Evolutionary conservation across 1,140 invertebrate genomes (phyloP), one percentile per base, ranked within the genome.

Genomic region (Drosophila persimilis): DNA sequence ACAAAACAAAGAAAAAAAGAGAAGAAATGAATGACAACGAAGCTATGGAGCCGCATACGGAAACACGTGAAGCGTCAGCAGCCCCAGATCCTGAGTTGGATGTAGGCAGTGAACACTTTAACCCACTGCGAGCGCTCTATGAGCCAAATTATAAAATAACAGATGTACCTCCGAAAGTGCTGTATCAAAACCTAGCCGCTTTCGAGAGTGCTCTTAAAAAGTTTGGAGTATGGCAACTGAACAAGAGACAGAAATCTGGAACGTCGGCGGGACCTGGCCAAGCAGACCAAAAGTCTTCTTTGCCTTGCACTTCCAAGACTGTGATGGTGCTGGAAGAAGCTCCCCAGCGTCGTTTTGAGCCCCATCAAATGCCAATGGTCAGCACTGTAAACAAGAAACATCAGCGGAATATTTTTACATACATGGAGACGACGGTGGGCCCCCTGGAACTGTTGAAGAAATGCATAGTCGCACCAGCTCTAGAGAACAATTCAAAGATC

Each of bases 61-160:
- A 20, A 45, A 45, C 47, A 15, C 17, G 51, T 11, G 44, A 39
- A 17, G 2, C 1, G 35, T 29, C 13, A 22, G 6, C n/a, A 6
- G 5, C 13, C 15, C 51, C 24, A 57, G 17, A 50, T 41, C 9
- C 44, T 5, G 94, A 93, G 92, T 85, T 95, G 29, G 94, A 95
- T 84, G 92, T 93, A 35, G 93, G 89, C 58, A 95, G 94, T 84
- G 93, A 93, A 5, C 92, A 92, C 47, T 96, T 95, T 58, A 93
- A 96, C 91, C 93, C 95, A 0, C 48, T 95, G 0, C 94, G 94
- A 80, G 95, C 94, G 2, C 86, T 96, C 11, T 94, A 94, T 59
- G 93, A 93, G 0, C 47, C 91, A 4, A 93, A 94, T 73, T 75
- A 92, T 0, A 88, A 90, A 71, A 31, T 95, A 2, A 94, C 94